A percentile compares a stretch with the other conserved stretches of the same genome.
Conservation (phyloP, 2,113 vertebrate species). For the Nothocercus nigrocapillus region DNA sequence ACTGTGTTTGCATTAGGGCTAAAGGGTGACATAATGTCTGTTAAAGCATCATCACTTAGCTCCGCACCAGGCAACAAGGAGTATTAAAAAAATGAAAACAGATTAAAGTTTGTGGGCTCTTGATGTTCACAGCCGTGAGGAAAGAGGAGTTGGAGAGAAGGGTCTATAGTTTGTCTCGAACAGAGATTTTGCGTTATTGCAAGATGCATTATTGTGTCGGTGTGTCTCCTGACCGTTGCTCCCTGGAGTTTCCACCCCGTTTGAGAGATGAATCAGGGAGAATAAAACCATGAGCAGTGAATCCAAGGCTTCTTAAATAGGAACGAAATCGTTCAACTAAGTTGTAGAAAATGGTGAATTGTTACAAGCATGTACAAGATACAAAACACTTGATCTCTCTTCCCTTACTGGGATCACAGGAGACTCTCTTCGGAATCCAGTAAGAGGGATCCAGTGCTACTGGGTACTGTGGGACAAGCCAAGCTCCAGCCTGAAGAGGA, state of each 20-base stretch:
- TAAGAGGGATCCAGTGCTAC: not conserved
- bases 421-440: not conserved
- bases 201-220: not conserved
- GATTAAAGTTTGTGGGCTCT: constrained; percentile 62
- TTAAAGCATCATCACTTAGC: constrained; percentile 66
- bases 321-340: constrained; percentile 7
- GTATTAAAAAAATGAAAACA: constrained; percentile 71
- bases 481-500: not conserved
- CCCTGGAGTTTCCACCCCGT: constrained; percentile 1
- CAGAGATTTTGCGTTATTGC: not conserved
- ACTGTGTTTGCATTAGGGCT: constrained; percentile 75
- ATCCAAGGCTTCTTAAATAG: not conserved
- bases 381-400: not conserved
- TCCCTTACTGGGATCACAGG: not conserved
- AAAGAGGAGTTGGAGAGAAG: not conserved
- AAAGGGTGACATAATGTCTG: constrained; percentile 82
- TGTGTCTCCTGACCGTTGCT: not conserved
- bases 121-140: not conserved
- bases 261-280: not conserved
- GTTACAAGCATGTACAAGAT: not conserved
- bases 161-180: not conserved
- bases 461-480: not conserved
- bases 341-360: constrained; percentile 33
- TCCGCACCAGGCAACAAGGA: constrained; percentile 66
- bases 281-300: not conserved